Evolutionary conservation across 37 sponge, comb jelly and placozoan species (phyloP).

Genomic region (Tethya wilhelma): DNA sequence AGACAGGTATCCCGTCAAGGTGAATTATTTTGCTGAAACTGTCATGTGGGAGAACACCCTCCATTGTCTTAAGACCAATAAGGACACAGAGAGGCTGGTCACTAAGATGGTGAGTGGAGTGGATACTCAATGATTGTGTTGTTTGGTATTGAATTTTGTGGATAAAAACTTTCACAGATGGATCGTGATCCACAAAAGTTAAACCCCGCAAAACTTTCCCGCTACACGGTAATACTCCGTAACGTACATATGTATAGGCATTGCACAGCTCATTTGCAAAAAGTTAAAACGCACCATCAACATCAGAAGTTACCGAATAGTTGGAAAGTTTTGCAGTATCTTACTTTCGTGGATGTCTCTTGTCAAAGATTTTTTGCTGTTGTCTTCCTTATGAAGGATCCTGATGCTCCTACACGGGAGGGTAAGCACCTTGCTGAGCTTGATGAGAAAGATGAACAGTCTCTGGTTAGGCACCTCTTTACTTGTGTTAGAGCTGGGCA

Average conservation of each 20-base stretch:
- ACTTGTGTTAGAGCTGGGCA: slow-evolving; percentile 88
- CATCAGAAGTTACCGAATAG: no score
- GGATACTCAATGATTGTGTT: background rate
- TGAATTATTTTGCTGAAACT: slow-evolving; percentile 63
- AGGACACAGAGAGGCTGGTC: slow-evolving; percentile 19
- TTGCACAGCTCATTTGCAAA: no score
- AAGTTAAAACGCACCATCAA: no score
- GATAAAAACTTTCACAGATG: no score
- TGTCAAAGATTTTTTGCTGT: no score
- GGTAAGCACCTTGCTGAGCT: slow-evolving; percentile 68
- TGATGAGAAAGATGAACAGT: slow-evolving; percentile 83
- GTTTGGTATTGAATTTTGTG: no score
- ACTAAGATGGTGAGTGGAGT: slow-evolving; percentile 41
- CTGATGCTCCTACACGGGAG: slow-evolving; percentile 84
- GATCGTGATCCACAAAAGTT: no score
- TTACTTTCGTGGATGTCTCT: background rate
- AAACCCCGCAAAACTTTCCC: no score
- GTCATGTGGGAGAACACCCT: slow-evolving; percentile 84
- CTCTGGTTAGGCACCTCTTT: slow-evolving; percentile 82
- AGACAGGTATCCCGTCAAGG: slow-evolving; percentile 60
- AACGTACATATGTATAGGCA: no score
- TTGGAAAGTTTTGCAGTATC: background rate
- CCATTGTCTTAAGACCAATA: slow-evolving; percentile 37
- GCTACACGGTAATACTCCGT: no score
- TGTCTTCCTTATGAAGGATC: slow-evolving; percentile 58